Base-by-base conservation (phyloP, 1,140 invertebrate genomes). In the Drosophila biarmipes region DNA sequence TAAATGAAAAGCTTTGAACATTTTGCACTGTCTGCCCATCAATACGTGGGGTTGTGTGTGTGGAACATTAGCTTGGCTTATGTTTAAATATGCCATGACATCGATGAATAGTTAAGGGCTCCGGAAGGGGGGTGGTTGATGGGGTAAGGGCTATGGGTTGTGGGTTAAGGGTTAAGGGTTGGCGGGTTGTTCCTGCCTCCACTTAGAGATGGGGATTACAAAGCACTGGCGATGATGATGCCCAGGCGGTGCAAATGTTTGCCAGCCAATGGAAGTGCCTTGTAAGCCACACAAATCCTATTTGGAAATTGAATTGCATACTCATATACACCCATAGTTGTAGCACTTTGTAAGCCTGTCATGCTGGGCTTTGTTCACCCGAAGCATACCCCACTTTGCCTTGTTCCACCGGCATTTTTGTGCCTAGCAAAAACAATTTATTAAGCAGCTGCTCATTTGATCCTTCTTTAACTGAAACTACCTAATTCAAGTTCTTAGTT, bases 1-100 rank as follows among this genome's bases (percentile, higher is more conserved):
- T 73, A 72, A 73, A 73, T 73, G 38, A 62, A 29, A 72, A 34
- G 55, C 68, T 61, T 51, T 31, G 31, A 27, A 53, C 53, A 59
- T 51, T 59, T 59, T 40, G 59, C 45, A 68, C 43, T 67, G 35
- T 49, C 34, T 34, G 19, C 14, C 29, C 31, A 42, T 35, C 49
- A 54, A 48, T 69, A 27, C 57, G 21, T 49, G n/a, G 34, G 31
- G 43, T 15, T 2, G 37, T 8, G 12, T 27, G 8, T 45, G 6
- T 11, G 35, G 12, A 53, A 54, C 49, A 73, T 74, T 55, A 73
- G 51, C 57, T 55, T 29, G 61, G 49, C 42, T 17, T 49, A 10
- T 19, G 56, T 15, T 62, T 74, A 63, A 73, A 63, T 63, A 48
- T 73, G 24, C 57, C 51, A 38, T 48, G 51, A 68, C 67, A 67